phyloP scores from a whole-genome alignment of 1,140 invertebrate genomes.

The Procambarus virginalis region DNA sequence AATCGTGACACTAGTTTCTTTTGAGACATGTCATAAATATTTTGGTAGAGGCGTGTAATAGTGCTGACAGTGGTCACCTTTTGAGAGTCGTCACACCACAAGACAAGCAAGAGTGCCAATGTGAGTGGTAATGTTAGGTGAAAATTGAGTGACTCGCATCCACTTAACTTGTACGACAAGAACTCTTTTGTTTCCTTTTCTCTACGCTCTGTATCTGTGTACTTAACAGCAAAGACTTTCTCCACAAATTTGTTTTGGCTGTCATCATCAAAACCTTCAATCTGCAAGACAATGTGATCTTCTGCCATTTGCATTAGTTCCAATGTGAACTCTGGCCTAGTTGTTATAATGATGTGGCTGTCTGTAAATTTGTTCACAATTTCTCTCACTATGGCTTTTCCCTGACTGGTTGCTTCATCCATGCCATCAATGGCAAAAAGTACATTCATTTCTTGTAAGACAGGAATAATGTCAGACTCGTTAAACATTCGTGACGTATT shows the following conservation, averaged over 20 bases:
- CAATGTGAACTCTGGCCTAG: conserved; percentile 60
- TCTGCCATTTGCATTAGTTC: conserved; percentile 65
- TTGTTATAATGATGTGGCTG: conserved; percentile 55
- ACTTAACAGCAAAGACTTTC: conserved; percentile 51
- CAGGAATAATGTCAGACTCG: conserved; percentile 59
- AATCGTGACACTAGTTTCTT: conserved; percentile 47
- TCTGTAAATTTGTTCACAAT: conserved; percentile 61
- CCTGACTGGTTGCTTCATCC: conserved; percentile 53
- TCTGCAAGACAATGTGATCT: conserved; percentile 57
- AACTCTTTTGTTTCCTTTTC: conserved; percentile 18
- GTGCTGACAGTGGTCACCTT: conserved; percentile 40
- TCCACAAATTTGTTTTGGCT: conserved; percentile 44
- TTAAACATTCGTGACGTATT: conserved; percentile 45
- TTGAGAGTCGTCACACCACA: conserved; percentile 58
- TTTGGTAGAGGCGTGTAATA: conserved; percentile 47
- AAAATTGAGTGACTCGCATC: conserved; percentile 15
- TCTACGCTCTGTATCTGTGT: background rate
- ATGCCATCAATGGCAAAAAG: conserved; percentile 65
- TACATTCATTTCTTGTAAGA: conserved; percentile 63
- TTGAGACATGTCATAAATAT: conserved; percentile 57
- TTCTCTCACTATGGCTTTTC: conserved; percentile 49
- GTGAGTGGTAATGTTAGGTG: conserved; percentile 58
- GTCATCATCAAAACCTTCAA: conserved; percentile 59
- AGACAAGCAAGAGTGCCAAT: conserved; percentile 40
- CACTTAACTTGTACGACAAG: conserved; percentile 27